These are phyloP conservation scores for Heliconius hermathena DNA, from an alignment of 1,140 invertebrate species.

Conservation along the genomic window DNA sequence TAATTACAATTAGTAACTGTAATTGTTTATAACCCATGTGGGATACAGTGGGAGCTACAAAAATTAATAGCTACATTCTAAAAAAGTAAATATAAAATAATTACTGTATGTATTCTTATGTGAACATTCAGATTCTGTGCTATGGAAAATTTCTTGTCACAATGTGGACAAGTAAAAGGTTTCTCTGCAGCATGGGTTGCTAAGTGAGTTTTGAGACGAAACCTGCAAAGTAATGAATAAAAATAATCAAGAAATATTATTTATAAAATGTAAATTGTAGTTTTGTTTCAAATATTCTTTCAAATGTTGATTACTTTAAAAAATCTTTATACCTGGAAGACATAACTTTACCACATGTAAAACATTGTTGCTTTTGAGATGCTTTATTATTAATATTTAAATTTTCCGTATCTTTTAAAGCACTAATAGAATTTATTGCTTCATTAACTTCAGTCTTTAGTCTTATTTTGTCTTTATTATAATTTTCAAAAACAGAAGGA, in stretches of 20 bases:
- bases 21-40: no score
- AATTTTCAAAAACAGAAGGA: background rate
- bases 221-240: slow-evolving; percentile 54
- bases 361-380: slow-evolving; percentile 69
- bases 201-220: slow-evolving; percentile 95
- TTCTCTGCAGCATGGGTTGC: slow-evolving; percentile 95
- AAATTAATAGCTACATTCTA: background rate
- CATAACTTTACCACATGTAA: slow-evolving; percentile 78
- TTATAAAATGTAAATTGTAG: background rate
- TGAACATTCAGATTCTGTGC: slow-evolving; percentile 79
- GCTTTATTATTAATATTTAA: slow-evolving; percentile 44
- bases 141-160: slow-evolving; percentile 69
- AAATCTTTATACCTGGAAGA: slow-evolving; percentile 65
- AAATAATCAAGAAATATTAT: background rate
- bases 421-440: slow-evolving; percentile 18
- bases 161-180: slow-evolving; percentile 89
- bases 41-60: no score
- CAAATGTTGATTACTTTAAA: background rate
- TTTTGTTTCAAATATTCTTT: no score
- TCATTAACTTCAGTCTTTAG: background rate
- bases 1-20: no score
- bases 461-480: background rate
- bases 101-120: slow-evolving; percentile 82
- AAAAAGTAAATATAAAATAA: background rate
- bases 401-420: slow-evolving; percentile 23